Percentiles rank a stretch among this genome's conserved stretches.
Evolutionary conservation across 1,140 invertebrate species (phyloP).

Genomic region (Limonius californicus): DNA sequence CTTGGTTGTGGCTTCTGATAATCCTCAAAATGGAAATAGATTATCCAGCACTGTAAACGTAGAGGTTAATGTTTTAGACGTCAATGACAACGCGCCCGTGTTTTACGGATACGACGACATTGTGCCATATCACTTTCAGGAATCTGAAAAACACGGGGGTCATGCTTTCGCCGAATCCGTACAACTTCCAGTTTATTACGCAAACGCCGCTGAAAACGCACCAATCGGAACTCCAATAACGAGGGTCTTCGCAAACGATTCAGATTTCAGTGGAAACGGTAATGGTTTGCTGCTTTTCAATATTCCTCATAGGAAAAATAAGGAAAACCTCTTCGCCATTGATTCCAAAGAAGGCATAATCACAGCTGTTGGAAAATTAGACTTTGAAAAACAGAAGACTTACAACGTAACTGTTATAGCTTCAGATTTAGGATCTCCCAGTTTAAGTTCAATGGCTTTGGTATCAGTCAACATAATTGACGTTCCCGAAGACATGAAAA

Average conservation of each 20-base stretch:
- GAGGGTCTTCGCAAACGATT: conserved; percentile 77
- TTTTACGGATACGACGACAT: conserved; percentile 70
- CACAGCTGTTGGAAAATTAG: conserved; percentile 67
- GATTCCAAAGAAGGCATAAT: conserved; percentile 78
- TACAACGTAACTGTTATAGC: conserved; percentile 78
- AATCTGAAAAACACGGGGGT: conserved; percentile 39
- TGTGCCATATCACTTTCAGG: conserved; percentile 40
- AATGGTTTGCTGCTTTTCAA: conserved; percentile 76
- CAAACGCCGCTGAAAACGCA: conserved; percentile 64
- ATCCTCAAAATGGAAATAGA: conserved; percentile 54
- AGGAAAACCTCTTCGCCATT: conserved; percentile 66
- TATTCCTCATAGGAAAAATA: conserved; percentile 57
- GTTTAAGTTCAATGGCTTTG: conserved; percentile 72
- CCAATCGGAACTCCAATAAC: conserved; percentile 65
- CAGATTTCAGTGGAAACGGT: conserved; percentile 77
- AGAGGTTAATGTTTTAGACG: conserved; percentile 73
- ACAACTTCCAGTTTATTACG: conserved; percentile 64
- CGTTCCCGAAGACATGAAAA: conserved; percentile 53
- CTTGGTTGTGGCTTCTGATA: conserved; percentile 71
- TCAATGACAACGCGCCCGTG: conserved; percentile 72
- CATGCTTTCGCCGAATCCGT: background rate
- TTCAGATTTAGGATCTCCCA: conserved; percentile 78
- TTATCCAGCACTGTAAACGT: conserved; percentile 70
- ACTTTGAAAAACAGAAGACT: conserved; percentile 62
- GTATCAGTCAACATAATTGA: conserved; percentile 62